Evolutionary conservation across 2,888 invertebrate genomes (phyloP), one percentile per base, ranked within the genome.

Genomic region (Erynnis tages): DNA sequence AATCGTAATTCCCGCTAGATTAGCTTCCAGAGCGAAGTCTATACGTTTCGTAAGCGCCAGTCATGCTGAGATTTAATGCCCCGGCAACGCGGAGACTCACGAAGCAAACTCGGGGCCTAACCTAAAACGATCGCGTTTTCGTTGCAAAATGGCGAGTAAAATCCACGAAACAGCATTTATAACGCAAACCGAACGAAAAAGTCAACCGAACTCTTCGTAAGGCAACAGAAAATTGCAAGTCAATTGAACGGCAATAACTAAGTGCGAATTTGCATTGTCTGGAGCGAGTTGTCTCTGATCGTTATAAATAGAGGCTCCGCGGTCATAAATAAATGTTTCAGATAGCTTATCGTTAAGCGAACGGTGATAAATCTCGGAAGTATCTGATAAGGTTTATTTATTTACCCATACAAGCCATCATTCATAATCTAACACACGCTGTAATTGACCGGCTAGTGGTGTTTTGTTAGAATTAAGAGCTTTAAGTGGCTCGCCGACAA

Each of bases 31-130:
- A 60, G 67, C 63, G 66, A 65, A 63, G 63, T 60, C 66, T 63
- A 71, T 71, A 68, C 68, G 71, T 71, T 73, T 71, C 61, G 58
- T 69, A 65, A 69, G 65, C 65, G 60, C 66, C 63, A 72, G 75
- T 75, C 77, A 71, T 73, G 73, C 69, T 68, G 69, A 74, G 80
- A 82, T 82, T 82, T 82, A 84, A 77, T 81, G 76, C 74, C 66
- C 65, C 63, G 69, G 66, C 69, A n/a, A n/a, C 61, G 54, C 65
- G 63, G 45, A 57, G 58, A 60, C 73, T 75, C 79, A 79, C 80
- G 79, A 80, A 56, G 47, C 30, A 47, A 44, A 43, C 40, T 17
- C 35, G 30, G 47, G 40, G 41, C 54, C 41, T 25, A 56, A 54
- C 49, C 50, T 45, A 50, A 41, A 54, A 47, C 54, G 38, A 55